Percentiles rank a stretch among this genome's conserved stretches.
phyloP scores from a whole-genome alignment of 2,113 vertebrate genomes.

The Paradisaea rubra region DNA sequence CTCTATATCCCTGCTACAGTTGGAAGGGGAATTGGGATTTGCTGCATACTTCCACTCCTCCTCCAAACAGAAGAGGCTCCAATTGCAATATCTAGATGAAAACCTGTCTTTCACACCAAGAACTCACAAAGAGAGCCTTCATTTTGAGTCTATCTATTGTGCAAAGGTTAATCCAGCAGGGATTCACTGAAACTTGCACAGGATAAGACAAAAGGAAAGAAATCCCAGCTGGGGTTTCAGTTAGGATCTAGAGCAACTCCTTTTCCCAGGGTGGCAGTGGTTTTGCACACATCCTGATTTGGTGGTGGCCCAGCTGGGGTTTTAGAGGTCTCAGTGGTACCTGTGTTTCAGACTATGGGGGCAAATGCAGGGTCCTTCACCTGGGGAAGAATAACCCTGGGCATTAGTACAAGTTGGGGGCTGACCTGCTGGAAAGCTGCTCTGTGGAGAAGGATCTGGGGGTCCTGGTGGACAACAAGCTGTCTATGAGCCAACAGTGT shows the following conservation, averaged over 20 bases:
- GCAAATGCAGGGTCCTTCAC: background rate
- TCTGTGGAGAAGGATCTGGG: background rate
- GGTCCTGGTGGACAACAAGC: background rate
- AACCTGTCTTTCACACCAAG: background rate
- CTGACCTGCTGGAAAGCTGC: background rate
- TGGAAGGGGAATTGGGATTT: background rate
- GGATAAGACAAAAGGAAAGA: background rate
- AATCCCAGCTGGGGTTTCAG: background rate
- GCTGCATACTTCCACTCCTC: background rate
- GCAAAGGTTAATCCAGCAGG: background rate
- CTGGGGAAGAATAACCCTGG: background rate
- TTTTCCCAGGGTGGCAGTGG: background rate
- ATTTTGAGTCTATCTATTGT: background rate
- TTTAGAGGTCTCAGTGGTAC: background rate
- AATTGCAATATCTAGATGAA: background rate
- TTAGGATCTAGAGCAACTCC: background rate
- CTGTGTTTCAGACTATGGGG: background rate
- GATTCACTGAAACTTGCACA: background rate
- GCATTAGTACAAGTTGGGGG: background rate
- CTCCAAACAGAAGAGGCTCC: background rate
- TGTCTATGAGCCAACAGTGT: background rate
- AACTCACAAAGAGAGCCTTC: background rate
- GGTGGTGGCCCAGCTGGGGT: accelerated
- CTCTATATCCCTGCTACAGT: background rate
- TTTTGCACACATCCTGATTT: background rate